Evolutionary conservation across 1,140 invertebrate genomes (phyloP).

Genomic region (Drosophila yakuba): DNA sequence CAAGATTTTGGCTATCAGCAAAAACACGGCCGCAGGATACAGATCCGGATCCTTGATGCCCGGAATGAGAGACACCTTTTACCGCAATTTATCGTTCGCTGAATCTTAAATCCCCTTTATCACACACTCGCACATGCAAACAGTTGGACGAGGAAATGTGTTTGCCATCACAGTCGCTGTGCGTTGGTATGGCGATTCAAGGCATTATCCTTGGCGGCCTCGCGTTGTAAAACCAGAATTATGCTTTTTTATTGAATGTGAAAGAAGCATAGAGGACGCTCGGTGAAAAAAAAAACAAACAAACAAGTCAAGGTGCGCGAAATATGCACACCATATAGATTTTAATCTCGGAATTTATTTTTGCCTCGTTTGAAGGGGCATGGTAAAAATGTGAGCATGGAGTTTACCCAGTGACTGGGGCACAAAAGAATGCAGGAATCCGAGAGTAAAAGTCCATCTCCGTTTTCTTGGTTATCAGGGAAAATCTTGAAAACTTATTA

Average conservation of each 20-base stretch:
- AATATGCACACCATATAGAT: slow-evolving; percentile 49
- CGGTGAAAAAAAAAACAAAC: slow-evolving; percentile 5
- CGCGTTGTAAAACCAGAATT: slow-evolving; percentile 63
- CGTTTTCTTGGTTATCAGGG: slow-evolving; percentile 27
- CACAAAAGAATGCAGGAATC: slow-evolving; percentile 4
- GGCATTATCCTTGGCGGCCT: slow-evolving; percentile 44
- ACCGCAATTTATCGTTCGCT: slow-evolving; percentile 76
- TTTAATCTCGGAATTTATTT: slow-evolving; percentile 40
- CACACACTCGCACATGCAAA: slow-evolving; percentile 39
- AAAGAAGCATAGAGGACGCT: slow-evolving; percentile 1
- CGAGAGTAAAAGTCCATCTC: slow-evolving; percentile 1
- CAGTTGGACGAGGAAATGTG: slow-evolving; percentile 6
- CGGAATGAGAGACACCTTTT: slow-evolving; percentile 71
- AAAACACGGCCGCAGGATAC: slow-evolving; percentile 36
- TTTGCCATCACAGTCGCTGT: background rate
- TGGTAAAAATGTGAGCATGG: slow-evolving; percentile 9
- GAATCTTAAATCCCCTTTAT: slow-evolving; percentile 70
- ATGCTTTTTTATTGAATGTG: slow-evolving; percentile 63
- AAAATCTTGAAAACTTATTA: slow-evolving; percentile 53
- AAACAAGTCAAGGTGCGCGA: slow-evolving; percentile 47
- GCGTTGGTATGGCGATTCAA: slow-evolving; percentile 55
- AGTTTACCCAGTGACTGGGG: background rate
- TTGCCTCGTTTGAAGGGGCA: slow-evolving; percentile 16
- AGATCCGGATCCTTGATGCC: slow-evolving; percentile 5
- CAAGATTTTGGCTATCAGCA: slow-evolving; percentile 68